Evolutionary conservation across 2,113 vertebrate species (phyloP).

Genomic region (Synodontis membranacea): DNA sequence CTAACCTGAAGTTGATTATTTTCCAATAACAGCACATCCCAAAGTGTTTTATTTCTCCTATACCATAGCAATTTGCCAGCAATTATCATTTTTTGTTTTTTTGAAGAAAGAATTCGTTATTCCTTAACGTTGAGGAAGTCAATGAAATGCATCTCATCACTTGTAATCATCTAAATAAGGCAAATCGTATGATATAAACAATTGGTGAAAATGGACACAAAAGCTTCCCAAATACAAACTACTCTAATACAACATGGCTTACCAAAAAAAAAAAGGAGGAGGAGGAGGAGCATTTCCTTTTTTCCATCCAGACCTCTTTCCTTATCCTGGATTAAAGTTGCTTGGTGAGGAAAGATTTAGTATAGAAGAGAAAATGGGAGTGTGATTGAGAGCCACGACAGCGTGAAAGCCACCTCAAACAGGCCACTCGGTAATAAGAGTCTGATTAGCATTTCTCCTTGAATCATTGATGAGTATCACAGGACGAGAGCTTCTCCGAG

Average conservation of each 20-base stretch:
- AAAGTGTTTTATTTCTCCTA: neutral
- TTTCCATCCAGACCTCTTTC: neutral
- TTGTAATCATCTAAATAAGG: no score
- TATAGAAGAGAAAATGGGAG: constrained; percentile 5
- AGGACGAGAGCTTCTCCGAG: constrained; percentile 5
- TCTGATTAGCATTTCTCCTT: constrained; percentile 49
- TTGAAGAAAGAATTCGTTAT: neutral
- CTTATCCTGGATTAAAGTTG: constrained; percentile 35
- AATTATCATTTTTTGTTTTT: neutral
- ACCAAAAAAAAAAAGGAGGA: no score
- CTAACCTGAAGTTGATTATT: neutral
- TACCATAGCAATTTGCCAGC: neutral
- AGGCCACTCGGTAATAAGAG: constrained; percentile 30
- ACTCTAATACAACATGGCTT: neutral
- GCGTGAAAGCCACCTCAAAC: constrained; percentile 28
- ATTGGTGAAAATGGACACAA: neutral
- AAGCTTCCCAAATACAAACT: neutral
- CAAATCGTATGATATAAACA: neutral
- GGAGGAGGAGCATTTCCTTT: neutral
- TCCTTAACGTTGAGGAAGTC: no score
- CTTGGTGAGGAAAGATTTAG: constrained; percentile 30
- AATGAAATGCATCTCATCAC: no score
- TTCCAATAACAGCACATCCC: neutral
- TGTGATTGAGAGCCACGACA: neutral
- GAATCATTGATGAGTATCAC: neutral